Base-by-base conservation (phyloP, 2,797 vertebrate genomes). In the Lepilemur ruficaudatus region DNA sequence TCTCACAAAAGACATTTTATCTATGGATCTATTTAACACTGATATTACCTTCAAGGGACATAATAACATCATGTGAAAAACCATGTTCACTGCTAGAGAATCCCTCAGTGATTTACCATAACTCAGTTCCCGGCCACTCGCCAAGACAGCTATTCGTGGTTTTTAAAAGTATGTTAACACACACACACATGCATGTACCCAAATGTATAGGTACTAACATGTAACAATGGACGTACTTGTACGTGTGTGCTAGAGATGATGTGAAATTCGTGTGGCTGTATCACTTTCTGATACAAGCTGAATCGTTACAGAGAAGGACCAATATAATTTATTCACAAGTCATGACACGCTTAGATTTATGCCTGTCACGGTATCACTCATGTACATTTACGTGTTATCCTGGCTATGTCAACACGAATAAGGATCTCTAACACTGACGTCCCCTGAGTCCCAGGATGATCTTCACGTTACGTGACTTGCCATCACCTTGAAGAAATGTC, bases 1-100 rank as follows among this genome's bases (percentile, higher is more conserved):
- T 85, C 73, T 92, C 57, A 65, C 2, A 84, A 85, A 92, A 92
- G 85, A 41, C n/a, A 23, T 95, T 85, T 96, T 97, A 81, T 94
- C 89, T 93, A 52, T 88, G 70, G 17, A 73, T 50, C 57, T 94
- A 83, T 92, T 94, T 93, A 75, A 89, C 79, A 86, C 50, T 35
- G 52, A 80, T 28, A 25, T 30, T 93, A 7, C 72, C 43, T 94
- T 95, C 70, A 93, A 86, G 93, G 50, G 50, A 61, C 18, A n/a
- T 86, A 95, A 94, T 89, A 83, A 95, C 94, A 61, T 93, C 48
- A 55, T 63, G 6, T 63, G 41, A 41, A 91, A 80, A 89, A 59
- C 15, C 50, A 35, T 43, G 46, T 59, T 90, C 78, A 82, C 35
- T 80, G 65, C 50, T 78, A 32, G 79, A 78, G 84, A 43, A 57